Evolutionary conservation across 2,888 invertebrate genomes (phyloP), one percentile per base, ranked within the genome.

Genomic region (Sarcophaga carnaria): DNA sequence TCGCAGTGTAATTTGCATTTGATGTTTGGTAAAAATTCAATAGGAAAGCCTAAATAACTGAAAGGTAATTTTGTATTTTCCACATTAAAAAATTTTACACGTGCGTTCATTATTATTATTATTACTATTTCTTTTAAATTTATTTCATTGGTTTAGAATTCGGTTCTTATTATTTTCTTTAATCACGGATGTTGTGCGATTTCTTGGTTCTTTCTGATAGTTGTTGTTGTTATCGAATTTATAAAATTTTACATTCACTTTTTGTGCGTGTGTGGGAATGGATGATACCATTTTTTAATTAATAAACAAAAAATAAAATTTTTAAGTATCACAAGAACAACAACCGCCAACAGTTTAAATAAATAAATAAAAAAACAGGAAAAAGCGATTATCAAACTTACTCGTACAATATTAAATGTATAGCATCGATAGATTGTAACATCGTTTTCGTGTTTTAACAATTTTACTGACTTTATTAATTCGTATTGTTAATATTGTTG

Each of bases 401-500:
- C 49, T 54, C 71, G 45, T 22, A 79, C 27, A n/a, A 45, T n/a
- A 60, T 37, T 14, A 25, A 20, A 59, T 80, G 37, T 25, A 20
- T 54, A 64, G 54, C 20, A 54, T 27, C 63, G n/a, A 63, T 69
- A 59, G 14, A 37, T 27, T 12, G 47, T 59, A 80, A 27, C 17
- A 37, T 37, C 25, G 62, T 82, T 79, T 83, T 86, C 78, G 81
- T 85, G 78, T 88, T 88, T 88, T 86, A 80, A 78, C 64, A 85
- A 85, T 85, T 85, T 74, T 71, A 82, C 75, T 59, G 70, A 74
- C 62, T 49, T 66, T 77, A 72, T 66, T 59, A 85, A 67, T 77
- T 71, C 66, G 59, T 69, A 49, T 12, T 67, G 60, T 54, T 14
- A 54, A 4, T 54, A 54, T 70, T 79, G 47, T 62, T 71, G 49